A percentile compares a stretch with the other conserved stretches of the same genome.
These are phyloP conservation scores for Gerris lacustris DNA, from an alignment of 2,888 invertebrate species.

Conservation along the genomic window DNA sequence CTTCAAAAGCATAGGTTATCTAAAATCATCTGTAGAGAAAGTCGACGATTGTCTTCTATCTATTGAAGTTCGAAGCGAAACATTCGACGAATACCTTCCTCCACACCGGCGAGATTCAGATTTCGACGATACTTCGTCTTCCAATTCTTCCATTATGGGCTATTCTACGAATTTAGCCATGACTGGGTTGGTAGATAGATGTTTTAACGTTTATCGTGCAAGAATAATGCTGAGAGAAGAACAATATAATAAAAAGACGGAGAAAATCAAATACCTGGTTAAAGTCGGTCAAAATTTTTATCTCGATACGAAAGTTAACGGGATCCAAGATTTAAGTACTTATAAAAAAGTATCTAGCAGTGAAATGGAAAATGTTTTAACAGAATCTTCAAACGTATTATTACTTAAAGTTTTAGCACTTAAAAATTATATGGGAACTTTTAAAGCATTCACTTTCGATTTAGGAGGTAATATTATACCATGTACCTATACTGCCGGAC, in stretches of 20 bases:
- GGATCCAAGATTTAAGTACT: not conserved
- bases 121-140: not conserved
- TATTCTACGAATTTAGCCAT: not conserved
- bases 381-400: not conserved
- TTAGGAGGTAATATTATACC: not conserved
- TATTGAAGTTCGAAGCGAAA: not conserved
- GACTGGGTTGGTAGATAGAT: not conserved
- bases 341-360: not conserved
- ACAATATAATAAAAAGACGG: not conserved
- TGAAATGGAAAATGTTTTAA: not conserved
- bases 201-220: not conserved
- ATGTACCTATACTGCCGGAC: not conserved
- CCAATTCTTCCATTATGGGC: not conserved
- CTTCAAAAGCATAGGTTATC: not conserved
- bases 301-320: not conserved
- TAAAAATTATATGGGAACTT: not conserved
- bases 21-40: not conserved
- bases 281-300: not conserved
- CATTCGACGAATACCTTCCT: not conserved
- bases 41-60: not conserved
- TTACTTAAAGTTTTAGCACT: not conserved
- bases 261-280: not conserved
- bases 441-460: not conserved
- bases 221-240: not conserved
- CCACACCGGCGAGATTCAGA: not conserved